Conservation (phyloP, 2,113 vertebrate species). For the Trichechus manatus region DNA sequence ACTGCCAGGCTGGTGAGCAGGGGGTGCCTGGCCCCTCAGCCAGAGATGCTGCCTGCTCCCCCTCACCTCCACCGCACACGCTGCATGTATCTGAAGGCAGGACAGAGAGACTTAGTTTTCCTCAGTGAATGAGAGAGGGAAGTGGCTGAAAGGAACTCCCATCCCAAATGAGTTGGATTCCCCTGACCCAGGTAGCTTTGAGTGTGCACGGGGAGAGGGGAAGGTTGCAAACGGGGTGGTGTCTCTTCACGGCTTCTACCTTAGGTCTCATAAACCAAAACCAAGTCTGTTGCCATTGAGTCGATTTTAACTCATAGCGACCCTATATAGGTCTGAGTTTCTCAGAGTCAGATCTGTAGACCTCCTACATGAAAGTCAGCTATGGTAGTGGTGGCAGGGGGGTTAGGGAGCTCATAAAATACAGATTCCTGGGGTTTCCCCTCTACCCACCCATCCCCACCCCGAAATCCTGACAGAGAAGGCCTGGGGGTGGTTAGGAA, state of each 20-base stretch:
- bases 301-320: no score
- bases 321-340: background rate
- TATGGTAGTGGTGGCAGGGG: no score
- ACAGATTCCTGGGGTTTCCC: background rate
- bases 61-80: background rate
- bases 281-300: no score
- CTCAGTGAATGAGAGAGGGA: background rate
- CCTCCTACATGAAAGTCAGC: background rate
- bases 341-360: background rate
- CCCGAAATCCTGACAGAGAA: background rate
- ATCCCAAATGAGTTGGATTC: background rate
- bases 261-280: background rate
- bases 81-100: background rate
- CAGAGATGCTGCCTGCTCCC: fast-evolving
- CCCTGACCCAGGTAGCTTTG: background rate
- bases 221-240: background rate
- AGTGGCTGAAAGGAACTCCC: background rate
- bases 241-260: background rate
- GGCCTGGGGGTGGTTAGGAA: background rate
- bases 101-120: no score
- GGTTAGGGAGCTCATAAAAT: background rate
- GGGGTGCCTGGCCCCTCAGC: background rate
- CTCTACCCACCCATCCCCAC: no score
- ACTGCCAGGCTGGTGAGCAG: background rate
- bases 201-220: no score